phyloP scores from a whole-genome alignment of 2,113 vertebrate species.

The Grallaria varia region DNA sequence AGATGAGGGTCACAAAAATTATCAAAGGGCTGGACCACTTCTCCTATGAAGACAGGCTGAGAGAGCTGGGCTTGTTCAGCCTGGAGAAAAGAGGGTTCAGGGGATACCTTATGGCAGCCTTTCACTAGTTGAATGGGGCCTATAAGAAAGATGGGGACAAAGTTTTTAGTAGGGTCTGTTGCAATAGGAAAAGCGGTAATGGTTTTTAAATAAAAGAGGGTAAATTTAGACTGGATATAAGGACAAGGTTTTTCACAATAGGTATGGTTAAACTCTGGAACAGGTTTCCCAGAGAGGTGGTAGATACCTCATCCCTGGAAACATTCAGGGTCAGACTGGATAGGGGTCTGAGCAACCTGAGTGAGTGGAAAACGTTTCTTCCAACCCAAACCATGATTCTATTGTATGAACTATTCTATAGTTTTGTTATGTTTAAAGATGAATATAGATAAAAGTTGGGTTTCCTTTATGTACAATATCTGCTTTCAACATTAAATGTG shows the following conservation, averaged over 20 bases:
- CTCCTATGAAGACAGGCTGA: background rate
- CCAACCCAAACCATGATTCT: background rate
- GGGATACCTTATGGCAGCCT: background rate
- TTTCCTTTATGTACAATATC: background rate
- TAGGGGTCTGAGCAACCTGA: background rate
- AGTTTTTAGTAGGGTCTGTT: fast-evolving
- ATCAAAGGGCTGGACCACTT: background rate
- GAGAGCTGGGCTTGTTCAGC: background rate
- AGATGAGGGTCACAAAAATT: background rate
- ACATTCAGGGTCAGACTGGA: background rate
- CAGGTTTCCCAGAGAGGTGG: background rate
- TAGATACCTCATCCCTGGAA: background rate
- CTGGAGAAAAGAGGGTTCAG: background rate
- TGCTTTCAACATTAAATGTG: background rate
- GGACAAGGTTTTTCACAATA: background rate
- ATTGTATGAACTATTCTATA: background rate
- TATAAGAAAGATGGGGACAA: background rate
- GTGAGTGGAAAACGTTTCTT: background rate
- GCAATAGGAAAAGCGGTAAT: background rate
- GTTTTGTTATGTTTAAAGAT: background rate
- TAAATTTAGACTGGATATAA: background rate
- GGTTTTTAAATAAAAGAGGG: background rate
- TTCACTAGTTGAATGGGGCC: background rate
- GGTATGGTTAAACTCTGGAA: background rate
- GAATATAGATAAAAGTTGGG: background rate